Evolutionary conservation across 2,797 vertebrate genomes (phyloP), one percentile per base, ranked within the genome.

Genomic region (Lithobates sylvaticus): DNA sequence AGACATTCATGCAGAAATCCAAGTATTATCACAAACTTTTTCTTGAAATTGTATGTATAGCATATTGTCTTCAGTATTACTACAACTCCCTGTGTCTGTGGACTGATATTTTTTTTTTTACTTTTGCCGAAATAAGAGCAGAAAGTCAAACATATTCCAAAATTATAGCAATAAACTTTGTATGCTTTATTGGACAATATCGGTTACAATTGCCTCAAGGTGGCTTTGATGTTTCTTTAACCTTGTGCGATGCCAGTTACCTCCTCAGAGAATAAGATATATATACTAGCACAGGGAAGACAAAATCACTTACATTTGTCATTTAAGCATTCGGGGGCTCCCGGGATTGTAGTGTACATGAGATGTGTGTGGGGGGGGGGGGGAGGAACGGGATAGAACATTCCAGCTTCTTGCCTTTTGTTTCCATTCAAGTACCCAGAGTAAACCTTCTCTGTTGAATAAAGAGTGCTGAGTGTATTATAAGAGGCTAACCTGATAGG

Each of bases 401-500:
- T 70, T 77, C 8, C 29, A 29, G 69, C 21, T 6, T 2, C 76
- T 87, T 81, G 67, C 72, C 75, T 68, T 1, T 15, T n/a, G 58
- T 10, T 47, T 79, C 69, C 54, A 47, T 58, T 65, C 44, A 68
- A 82, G 67, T 68, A 36, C 10, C n/a, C 39, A 68, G 78, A 47
- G 26, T 1, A 1, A 58, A 15, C 3, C 21, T 83, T 85, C 86
- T 68, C 88, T 83, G 78, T 85, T 71, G 78, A 86, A 89, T 71
- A 3, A 78, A 47, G 84, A 81, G 81, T 65, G 32, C 76, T 65
- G 85, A 83, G 77, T 86, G 83, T 76, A 32, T 83, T 84, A 85
- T 72, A 86, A 18, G 27, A 88, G 86, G 88, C 89, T 92, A 91
- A 88, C 88, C 87, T 84, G 90, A 92, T 88, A 89, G 91, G 90